These are phyloP conservation scores for Antheraea assamensis DNA, from an alignment of 2,888 invertebrate genomes.

Conservation along the genomic window DNA sequence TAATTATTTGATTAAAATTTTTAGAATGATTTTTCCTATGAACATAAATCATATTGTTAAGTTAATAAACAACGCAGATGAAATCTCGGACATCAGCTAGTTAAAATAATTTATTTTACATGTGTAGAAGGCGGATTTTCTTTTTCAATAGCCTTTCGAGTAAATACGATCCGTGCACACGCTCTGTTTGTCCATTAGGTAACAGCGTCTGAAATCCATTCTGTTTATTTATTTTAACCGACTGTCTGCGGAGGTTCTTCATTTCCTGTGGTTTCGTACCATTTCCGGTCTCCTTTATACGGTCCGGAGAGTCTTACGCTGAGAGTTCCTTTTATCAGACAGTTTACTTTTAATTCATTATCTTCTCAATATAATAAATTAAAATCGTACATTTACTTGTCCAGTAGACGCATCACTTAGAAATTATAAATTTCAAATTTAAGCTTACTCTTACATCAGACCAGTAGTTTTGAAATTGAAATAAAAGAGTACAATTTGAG, in stretches of 20 bases:
- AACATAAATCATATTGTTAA: no score
- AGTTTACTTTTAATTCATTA: neutral
- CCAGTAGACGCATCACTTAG: no score
- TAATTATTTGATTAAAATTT: no score
- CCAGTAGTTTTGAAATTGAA: no score
- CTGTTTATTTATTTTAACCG: constrained; percentile 1
- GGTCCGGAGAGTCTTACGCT: neutral
- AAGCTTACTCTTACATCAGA: no score
- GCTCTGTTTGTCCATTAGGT: neutral
- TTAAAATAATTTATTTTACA: neutral
- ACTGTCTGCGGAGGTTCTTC: neutral
- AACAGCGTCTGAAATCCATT: neutral
- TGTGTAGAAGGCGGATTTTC: neutral
- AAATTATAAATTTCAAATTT: no score
- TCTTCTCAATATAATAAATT: neutral
- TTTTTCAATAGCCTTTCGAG: neutral
- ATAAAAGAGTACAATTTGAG: no score
- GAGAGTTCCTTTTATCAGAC: neutral
- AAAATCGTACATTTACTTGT: no score
- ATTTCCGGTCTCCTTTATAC: constrained; percentile 5
- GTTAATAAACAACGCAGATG: no score
- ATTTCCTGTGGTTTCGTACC: neutral
- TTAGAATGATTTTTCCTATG: no score
- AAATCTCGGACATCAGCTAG: neutral
- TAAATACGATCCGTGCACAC: neutral